Evolutionary conservation across 1,140 invertebrate species (phyloP).

Genomic region (Tetramorium parvispinum): DNA sequence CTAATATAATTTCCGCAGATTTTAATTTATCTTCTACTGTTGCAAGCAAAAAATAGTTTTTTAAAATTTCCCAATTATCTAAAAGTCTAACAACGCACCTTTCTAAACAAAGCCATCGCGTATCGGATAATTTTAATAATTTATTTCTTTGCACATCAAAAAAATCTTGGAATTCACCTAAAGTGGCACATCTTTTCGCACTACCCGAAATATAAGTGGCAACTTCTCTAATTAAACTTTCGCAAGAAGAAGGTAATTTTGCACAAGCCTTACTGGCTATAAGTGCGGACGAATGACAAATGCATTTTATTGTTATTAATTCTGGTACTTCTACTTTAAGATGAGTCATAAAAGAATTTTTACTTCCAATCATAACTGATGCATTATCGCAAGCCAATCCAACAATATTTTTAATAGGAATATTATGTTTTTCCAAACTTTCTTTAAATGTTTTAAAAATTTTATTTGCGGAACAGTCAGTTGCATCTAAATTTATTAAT

Average conservation of each 20-base stretch:
- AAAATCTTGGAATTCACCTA: neutral
- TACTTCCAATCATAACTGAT: neutral
- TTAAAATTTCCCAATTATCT: constrained; percentile 37
- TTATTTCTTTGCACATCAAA: neutral
- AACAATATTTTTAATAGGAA: neutral
- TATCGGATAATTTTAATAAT: constrained; percentile 10
- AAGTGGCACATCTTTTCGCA: neutral
- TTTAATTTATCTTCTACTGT: constrained; percentile 21
- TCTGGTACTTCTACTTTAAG: no score
- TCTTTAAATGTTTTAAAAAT: neutral
- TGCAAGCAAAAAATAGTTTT: constrained; percentile 6
- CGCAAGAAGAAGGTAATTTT: neutral
- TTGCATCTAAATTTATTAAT: neutral
- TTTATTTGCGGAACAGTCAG: neutral
- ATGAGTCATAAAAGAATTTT: neutral
- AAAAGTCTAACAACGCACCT: constrained; percentile 31
- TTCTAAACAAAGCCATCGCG: constrained; percentile 34
- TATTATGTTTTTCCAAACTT: neutral
- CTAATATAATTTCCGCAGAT: constrained; percentile 36
- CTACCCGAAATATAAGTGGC: neutral
- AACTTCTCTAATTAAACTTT: neutral
- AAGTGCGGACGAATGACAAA: neutral
- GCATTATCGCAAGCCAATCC: neutral
- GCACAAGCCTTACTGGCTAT: neutral
- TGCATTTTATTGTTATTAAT: neutral